phyloP scores from a whole-genome alignment of 2,797 vertebrate genomes.

The Kryptolebias ocellatus region DNA sequence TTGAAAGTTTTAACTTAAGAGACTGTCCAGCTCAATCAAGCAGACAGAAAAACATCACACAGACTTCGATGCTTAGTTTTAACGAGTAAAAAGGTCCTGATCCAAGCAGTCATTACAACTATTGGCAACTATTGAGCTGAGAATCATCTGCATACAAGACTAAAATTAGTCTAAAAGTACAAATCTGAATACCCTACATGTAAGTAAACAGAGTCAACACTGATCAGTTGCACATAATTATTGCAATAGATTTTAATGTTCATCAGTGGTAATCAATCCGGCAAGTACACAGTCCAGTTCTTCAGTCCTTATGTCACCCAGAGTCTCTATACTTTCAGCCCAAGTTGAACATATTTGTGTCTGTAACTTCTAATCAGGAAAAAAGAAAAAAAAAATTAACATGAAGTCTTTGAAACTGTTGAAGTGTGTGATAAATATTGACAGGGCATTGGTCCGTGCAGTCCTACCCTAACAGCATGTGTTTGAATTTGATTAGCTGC shows the following conservation, averaged over 20 bases:
- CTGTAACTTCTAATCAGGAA: constrained; percentile 14
- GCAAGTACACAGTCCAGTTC: neutral
- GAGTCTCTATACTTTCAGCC: constrained; percentile 1
- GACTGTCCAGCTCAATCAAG: neutral
- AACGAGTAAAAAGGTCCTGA: neutral
- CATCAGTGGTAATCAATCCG: neutral
- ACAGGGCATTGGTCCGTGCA: constrained; percentile 17
- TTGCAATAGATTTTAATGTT: neutral
- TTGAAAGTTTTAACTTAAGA: neutral
- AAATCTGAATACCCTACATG: no score
- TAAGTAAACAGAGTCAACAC: no score
- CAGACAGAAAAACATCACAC: neutral
- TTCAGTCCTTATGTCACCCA: neutral
- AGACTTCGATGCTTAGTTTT: neutral
- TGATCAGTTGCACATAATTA: neutral
- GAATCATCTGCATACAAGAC: neutral
- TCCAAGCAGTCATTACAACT: neutral
- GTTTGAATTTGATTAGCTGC: constrained; percentile 17
- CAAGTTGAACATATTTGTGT: constrained; percentile 13
- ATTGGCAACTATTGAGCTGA: neutral
- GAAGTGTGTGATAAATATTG: constrained; percentile 22
- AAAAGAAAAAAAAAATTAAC: neutral
- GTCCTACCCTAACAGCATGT: constrained; percentile 1
- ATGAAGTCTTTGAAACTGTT: constrained; percentile 4
- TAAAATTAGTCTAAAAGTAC: no score